Evolutionary conservation across 2,113 vertebrate genomes (phyloP), one percentile per base, ranked within the genome.

Genomic region (Hystrix cristata): DNA sequence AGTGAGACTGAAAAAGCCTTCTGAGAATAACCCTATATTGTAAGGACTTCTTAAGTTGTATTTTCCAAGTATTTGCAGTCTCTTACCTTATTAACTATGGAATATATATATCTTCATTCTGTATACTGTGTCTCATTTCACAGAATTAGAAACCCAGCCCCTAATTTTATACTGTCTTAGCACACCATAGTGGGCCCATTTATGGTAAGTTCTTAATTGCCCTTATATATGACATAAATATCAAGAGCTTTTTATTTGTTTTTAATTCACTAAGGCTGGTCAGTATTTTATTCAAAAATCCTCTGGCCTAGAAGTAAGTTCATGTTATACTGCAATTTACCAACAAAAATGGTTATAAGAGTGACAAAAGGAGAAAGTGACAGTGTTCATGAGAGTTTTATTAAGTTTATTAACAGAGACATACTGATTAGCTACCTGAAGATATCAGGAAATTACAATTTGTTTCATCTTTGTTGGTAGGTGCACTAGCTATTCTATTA

Each of bases 341-440:
- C 46, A 95, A 94, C 27, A 95, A 95, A 64, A 91, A 91, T 78
- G 46, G 31, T 15, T 19, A 93, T 80, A 94, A 92, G 96, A 29
- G 62, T 95, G 89, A 93, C 23, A 94, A 92, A 97, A 94, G 60
- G 21, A 95, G 27, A 51, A 91, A 91, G 43, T 94, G 60, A 94
- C 81, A 96, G 76, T 82, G 43, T 51, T 84, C 65, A 67, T 65
- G 31, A 72, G 48, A 84, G 55, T 90, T 93, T 91, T 91, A 87
- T 67, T 91, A 96, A 67, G 46, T 80, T 94, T 97, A 91, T 94
- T 97, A 98, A 96, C 46, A 97, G 65, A 88, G 59, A 93, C 23
- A 92, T 79, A 96, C 38, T 88, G 34, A 21, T 96, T 90, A 59
- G n/a, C 84, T 94, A 95, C 72, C 76, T 93, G 25, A 87, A 93